Evolutionary conservation across 2,888 invertebrate species (phyloP).

Genomic region (Lathronympha strigana): DNA sequence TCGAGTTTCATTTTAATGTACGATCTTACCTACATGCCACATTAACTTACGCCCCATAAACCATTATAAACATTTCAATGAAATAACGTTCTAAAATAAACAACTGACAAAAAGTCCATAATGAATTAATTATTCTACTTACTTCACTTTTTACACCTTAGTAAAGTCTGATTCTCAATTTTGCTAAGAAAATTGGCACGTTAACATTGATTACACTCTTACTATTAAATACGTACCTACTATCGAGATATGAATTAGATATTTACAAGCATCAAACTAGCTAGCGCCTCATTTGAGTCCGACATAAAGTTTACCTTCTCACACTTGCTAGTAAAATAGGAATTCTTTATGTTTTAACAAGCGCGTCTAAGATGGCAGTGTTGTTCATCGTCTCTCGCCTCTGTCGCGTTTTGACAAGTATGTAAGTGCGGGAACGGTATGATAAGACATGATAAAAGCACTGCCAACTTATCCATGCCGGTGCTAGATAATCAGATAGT

Average conservation of each 20-base stretch:
- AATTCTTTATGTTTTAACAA: too few relatives aligned
- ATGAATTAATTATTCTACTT: conserved; percentile 2
- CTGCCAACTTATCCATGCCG: neutral
- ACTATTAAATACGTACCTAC: conserved; percentile 23
- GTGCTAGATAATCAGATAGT: conserved; percentile 1
- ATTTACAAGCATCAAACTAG: conserved; percentile 29
- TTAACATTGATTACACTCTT: conserved; percentile 25
- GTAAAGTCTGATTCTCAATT: conserved; percentile 19
- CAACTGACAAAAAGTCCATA: conserved; percentile 8
- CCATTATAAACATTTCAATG: conserved; percentile 27
- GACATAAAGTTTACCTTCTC: neutral
- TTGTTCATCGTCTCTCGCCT: too few relatives aligned
- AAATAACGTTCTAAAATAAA: conserved; percentile 24
- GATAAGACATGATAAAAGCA: too few relatives aligned
- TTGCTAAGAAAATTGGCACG: conserved; percentile 26
- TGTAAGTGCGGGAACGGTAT: too few relatives aligned
- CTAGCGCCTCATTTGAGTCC: neutral
- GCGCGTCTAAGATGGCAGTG: too few relatives aligned
- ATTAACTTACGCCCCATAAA: conserved; percentile 1
- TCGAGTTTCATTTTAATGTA: neutral
- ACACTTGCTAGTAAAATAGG: neutral
- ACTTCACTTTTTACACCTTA: conserved; percentile 18
- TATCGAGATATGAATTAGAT: conserved; percentile 40
- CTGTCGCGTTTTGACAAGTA: too few relatives aligned
- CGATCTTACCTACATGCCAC: neutral